A percentile compares a stretch with the other conserved stretches of the same genome.
These are phyloP conservation scores for Acleris literana DNA, from an alignment of 2,888 invertebrate species.

Conservation along the genomic window DNA sequence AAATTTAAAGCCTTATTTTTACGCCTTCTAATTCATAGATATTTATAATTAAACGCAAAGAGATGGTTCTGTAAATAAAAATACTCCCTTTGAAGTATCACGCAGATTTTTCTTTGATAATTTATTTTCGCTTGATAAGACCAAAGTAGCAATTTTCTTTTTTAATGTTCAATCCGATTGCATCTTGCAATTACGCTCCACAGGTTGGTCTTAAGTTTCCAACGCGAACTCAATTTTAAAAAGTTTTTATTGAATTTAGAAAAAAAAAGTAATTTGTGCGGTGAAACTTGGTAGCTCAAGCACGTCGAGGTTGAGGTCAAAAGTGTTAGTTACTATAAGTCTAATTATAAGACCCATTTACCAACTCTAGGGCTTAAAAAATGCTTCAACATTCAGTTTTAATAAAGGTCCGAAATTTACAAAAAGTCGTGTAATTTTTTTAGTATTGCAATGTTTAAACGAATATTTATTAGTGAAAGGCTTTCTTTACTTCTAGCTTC, in stretches of 20 bases:
- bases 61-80: not conserved
- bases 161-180: conserved; percentile 26
- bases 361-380: too few relatives aligned
- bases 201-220: conserved; percentile 26
- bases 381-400: too few relatives aligned
- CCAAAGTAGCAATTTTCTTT: conserved; percentile 15
- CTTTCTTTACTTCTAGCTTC: too few relatives aligned
- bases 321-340: not conserved
- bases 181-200: conserved; percentile 20
- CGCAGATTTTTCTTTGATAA: conserved; percentile 1
- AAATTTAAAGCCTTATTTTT: too few relatives aligned
- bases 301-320: not conserved
- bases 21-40: too few relatives aligned
- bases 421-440: too few relatives aligned
- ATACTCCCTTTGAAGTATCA: conserved; percentile 6
- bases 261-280: conserved; percentile 6
- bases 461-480: too few relatives aligned
- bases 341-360: too few relatives aligned
- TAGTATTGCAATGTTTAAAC: too few relatives aligned
- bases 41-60: too few relatives aligned
- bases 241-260: conserved; percentile 24
- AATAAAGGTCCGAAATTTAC: too few relatives aligned
- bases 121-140: conserved; percentile 2
- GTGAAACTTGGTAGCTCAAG: not conserved
- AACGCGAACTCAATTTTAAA: conserved; percentile 5